These are phyloP conservation scores for Misgurnus anguillicaudatus DNA, from an alignment of 2,113 vertebrate species.

Conservation along the genomic window DNA sequence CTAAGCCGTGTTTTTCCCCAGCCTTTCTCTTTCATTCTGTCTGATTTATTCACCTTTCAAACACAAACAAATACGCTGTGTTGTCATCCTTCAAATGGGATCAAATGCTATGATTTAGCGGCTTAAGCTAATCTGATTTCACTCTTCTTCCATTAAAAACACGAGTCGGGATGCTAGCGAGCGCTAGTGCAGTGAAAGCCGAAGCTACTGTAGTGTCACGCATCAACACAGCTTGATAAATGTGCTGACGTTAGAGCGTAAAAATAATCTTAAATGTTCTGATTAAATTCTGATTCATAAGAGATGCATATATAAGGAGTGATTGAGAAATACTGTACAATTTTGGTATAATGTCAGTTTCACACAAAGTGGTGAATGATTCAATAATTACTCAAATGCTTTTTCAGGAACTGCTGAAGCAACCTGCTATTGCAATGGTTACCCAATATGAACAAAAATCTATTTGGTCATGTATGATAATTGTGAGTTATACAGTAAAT, in stretches of 20 bases:
- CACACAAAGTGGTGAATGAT: no score
- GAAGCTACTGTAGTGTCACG: conserved; percentile 55
- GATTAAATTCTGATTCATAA: background rate
- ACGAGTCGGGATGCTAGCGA: conserved; percentile 57
- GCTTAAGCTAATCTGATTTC: conserved; percentile 73
- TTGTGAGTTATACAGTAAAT: no score
- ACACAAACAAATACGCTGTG: conserved; percentile 64
- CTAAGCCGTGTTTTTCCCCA: conserved; percentile 56
- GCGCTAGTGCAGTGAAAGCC: conserved; percentile 41
- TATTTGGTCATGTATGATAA: no score
- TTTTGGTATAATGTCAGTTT: no score
- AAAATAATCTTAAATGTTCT: background rate
- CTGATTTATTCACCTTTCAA: conserved; percentile 58
- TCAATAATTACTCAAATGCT: background rate
- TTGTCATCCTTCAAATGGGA: conserved; percentile 70
- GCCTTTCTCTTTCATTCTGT: conserved; percentile 25
- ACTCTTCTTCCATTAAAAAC: conserved; percentile 64
- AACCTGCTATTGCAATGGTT: no score
- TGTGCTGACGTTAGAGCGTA: conserved; percentile 21
- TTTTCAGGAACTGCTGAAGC: no score
- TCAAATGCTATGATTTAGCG: conserved; percentile 69
- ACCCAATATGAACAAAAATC: no score
- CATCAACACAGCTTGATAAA: conserved; percentile 34
- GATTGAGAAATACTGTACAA: background rate
- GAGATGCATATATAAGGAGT: background rate